Conservation (phyloP, 2,113 vertebrate species). For the Gasterosteus aculeatus region DNA sequence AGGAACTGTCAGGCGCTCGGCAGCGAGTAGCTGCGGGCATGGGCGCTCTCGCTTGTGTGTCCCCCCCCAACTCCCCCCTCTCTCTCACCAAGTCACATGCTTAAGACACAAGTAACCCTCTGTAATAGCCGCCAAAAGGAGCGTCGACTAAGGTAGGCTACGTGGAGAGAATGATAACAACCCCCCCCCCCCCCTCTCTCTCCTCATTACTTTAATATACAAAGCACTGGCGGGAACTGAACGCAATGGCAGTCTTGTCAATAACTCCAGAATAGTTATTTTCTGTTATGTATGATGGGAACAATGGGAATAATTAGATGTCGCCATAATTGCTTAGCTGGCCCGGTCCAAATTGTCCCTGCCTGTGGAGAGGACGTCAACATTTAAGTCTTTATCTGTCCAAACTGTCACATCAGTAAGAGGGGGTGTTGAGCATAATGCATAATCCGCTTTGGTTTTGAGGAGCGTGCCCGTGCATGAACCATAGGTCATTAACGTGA, state of each 20-base stretch:
- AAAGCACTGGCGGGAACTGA: slow-evolving; percentile 27
- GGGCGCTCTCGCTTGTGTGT: slow-evolving; percentile 45
- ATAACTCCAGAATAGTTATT: slow-evolving; percentile 42
- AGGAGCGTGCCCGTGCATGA: slow-evolving; percentile 50
- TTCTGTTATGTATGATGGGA: slow-evolving; percentile 45
- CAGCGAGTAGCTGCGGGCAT: slow-evolving; percentile 51
- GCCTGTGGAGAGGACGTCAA: slow-evolving; percentile 31
- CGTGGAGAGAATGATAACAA: slow-evolving; percentile 65
- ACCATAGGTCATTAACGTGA: slow-evolving; percentile 64
- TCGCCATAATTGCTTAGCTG: slow-evolving; percentile 26
- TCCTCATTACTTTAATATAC: slow-evolving; percentile 32
- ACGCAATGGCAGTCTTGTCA: slow-evolving; percentile 39
- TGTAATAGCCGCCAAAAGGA: slow-evolving; percentile 75
- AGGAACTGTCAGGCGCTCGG: slow-evolving; percentile 49
- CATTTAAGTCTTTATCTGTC: slow-evolving; percentile 56
- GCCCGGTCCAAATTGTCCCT: slow-evolving; percentile 14
- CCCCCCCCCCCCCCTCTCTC: slow-evolving; percentile 14
- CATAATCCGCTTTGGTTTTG: slow-evolving; percentile 44
- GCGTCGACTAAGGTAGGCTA: slow-evolving; percentile 52
- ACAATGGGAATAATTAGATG: slow-evolving; percentile 26
- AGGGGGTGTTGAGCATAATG: slow-evolving; percentile 47
- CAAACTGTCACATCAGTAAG: slow-evolving; percentile 59
- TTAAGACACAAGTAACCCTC: slow-evolving; percentile 81
- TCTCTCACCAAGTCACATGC: slow-evolving; percentile 80
- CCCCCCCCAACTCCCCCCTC: slow-evolving; percentile 41